Percentiles rank a stretch among this genome's conserved stretches.
Conservation (phyloP, 2,113 vertebrate species). For the Potamarius usumacintae region DNA sequence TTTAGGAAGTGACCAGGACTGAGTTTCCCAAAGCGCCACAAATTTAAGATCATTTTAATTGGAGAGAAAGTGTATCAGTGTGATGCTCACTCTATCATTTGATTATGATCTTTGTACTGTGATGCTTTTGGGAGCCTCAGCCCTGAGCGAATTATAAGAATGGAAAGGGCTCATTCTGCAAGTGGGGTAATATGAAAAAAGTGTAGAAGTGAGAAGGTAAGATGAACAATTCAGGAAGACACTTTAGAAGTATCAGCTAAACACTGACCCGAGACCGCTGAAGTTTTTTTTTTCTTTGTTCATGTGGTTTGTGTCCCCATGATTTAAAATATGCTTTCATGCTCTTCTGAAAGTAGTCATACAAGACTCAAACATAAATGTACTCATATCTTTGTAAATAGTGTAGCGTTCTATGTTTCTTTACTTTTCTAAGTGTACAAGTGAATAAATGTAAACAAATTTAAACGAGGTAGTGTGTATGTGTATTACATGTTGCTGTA, state of each 20-base stretch:
- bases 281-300: slow-evolving; percentile 49
- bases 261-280: slow-evolving; percentile 56
- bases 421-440: slow-evolving; percentile 53
- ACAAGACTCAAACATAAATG: slow-evolving; percentile 42
- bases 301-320: neutral
- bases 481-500: slow-evolving; percentile 32
- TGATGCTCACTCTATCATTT: neutral
- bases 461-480: slow-evolving; percentile 22
- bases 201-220: neutral
- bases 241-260: slow-evolving; percentile 71
- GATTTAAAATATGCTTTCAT: neutral
- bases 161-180: neutral
- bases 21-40: neutral
- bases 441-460: slow-evolving; percentile 4
- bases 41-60: neutral
- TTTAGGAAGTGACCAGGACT: neutral
- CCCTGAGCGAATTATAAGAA: neutral
- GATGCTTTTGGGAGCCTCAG: neutral
- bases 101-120: neutral
- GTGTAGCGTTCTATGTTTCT: slow-evolving; percentile 65
- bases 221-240: slow-evolving; percentile 51
- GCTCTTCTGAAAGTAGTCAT: slow-evolving; percentile 30
- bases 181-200: neutral
- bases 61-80: neutral
- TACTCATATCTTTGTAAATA: slow-evolving; percentile 72